Evolutionary conservation across 2,888 invertebrate species (phyloP).

Genomic region (Lasioglossum oenotherae): DNA sequence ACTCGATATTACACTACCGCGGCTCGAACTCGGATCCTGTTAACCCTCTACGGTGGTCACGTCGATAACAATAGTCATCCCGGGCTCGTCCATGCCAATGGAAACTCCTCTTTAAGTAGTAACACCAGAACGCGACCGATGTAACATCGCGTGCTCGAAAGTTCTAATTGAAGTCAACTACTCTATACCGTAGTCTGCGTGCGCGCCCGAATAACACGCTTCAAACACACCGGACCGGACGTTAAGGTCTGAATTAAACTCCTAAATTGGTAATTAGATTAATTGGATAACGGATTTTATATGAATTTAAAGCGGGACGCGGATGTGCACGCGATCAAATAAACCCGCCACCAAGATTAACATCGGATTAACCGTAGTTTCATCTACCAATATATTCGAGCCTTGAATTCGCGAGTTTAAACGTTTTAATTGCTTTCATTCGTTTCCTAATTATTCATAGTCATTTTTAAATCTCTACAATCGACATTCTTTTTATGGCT

Average conservation of each 20-base stretch:
- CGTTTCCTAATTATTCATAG: too few species aligned
- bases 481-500: too few species aligned
- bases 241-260: not conserved
- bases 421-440: not conserved
- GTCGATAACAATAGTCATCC: constrained; percentile 50
- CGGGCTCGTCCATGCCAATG: constrained; percentile 40
- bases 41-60: constrained; percentile 46
- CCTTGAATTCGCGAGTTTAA: not conserved
- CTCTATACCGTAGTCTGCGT: not conserved
- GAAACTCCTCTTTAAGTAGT: constrained; percentile 21
- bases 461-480: not conserved
- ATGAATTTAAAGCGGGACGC: not conserved
- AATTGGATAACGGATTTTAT: constrained; percentile 8
- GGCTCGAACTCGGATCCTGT: constrained; percentile 35
- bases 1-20: constrained; percentile 31
- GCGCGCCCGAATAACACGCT: not conserved
- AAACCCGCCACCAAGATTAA: not conserved
- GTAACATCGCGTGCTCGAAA: constrained; percentile 23
- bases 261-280: not conserved
- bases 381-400: not conserved
- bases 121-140: constrained; percentile 24
- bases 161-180: constrained; percentile 32
- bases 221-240: not conserved
- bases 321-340: not conserved
- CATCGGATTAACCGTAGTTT: not conserved